phyloP scores from a whole-genome alignment of 2,888 invertebrate genomes.

The Microctonus aethiopoides region DNA sequence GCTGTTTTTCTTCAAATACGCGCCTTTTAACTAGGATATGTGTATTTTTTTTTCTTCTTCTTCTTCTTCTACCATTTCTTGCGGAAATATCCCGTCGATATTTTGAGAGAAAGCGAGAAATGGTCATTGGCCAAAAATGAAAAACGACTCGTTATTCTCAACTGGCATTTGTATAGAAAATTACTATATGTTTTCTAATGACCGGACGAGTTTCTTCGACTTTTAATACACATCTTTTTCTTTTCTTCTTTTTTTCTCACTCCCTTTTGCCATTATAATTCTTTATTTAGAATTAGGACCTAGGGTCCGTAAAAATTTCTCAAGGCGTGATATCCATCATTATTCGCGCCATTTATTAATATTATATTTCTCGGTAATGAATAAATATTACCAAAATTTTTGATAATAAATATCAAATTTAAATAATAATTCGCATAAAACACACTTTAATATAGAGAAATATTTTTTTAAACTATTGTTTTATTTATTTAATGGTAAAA shows the following conservation, averaged over 20 bases:
- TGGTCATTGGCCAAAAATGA: not conserved
- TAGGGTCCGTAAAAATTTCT: not conserved
- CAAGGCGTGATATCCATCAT: not conserved
- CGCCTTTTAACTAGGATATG: not conserved
- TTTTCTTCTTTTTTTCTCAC: not conserved
- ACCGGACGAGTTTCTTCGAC: not conserved
- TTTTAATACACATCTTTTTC: not conserved
- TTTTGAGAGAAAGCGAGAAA: not conserved
- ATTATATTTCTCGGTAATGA: no score
- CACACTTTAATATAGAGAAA: no score
- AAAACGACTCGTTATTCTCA: not conserved
- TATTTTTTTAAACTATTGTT: no score
- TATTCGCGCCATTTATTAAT: no score
- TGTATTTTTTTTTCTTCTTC: no score
- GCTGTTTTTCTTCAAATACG: conserved; percentile 17
- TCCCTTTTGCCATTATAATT: conserved; percentile 5
- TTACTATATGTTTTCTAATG: not conserved
- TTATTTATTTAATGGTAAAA: no score
- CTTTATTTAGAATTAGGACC: not conserved
- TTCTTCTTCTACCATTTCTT: no score
- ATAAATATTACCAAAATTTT: no score
- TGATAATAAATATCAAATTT: no score
- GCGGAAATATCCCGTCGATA: not conserved
- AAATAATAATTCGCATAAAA: no score
- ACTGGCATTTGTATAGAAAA: not conserved